Conservation (phyloP, 2,113 vertebrate species). For the Chaetorhynchus papuensis region DNA sequence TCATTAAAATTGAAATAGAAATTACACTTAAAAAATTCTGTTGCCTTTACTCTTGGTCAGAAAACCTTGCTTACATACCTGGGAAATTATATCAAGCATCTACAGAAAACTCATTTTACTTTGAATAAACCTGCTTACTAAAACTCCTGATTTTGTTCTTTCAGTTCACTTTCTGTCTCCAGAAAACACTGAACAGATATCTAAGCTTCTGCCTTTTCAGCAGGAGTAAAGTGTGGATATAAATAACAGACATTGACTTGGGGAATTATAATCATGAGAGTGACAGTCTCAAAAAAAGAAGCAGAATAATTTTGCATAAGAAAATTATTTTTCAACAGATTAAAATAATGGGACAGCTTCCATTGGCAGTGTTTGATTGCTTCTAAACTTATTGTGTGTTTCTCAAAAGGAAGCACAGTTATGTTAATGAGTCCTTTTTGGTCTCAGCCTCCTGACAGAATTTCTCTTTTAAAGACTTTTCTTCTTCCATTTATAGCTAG, state of each 20-base stretch:
- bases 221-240: constrained; percentile 5
- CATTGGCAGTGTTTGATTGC: neutral
- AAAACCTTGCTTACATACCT: neutral
- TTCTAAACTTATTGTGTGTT: neutral
- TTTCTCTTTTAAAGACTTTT: neutral
- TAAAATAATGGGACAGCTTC: constrained; percentile 11
- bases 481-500: neutral
- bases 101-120: neutral
- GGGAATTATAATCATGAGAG: constrained; percentile 31
- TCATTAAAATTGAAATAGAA: neutral
- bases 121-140: neutral
- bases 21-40: neutral
- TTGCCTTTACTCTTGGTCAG: neutral
- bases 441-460: neutral
- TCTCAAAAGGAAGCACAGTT: neutral
- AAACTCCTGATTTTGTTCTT: neutral
- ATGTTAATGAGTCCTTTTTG: neutral
- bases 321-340: constrained; percentile 13
- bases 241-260: constrained; percentile 44
- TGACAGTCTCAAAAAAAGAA: neutral
- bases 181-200: neutral
- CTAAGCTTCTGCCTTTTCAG: constrained; percentile 1
- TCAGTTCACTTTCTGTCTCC: neutral
- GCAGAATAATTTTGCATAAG: constrained; percentile 28
- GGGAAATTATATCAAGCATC: neutral